Base-by-base conservation (phyloP, 2,888 invertebrate genomes). In the Cryptophagus acutangulus region DNA sequence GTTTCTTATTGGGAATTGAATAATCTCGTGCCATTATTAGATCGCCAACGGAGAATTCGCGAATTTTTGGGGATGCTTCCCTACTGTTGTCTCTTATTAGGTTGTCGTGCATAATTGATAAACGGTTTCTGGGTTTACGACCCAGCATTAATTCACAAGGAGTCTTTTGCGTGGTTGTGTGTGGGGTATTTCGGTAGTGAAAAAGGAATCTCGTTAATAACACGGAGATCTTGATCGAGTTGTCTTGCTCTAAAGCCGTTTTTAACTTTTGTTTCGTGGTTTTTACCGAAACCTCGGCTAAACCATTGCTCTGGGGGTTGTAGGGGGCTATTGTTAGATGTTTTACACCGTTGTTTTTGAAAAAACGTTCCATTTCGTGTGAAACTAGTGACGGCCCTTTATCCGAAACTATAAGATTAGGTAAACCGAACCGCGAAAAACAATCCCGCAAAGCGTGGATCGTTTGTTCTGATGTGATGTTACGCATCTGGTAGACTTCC, bases 271-370 rank as follows among this genome's bases (percentile, higher is more conserved):
- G 8, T 30, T n/a, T 30, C 9, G 6, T 8, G n/a, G n/a, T n/a
- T n/a, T n/a, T n/a, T 30, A 30, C 6, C 6, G 30, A 6, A 10
- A 9, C 10, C 10, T 30, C 30, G 12, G 30, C 30, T 30, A 6
- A 12, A 10, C 30, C 30, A 12, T 10, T 30, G 30, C 30, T 30
- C 10, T 30, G 30, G 6, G 30, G 10, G 10, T 30, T 30, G 30
- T 30, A 30, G 10, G 30, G 30, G 6, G 30, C 8, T n/a, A 30
- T 30, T 12, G 30, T 30, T 6, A 30, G 8, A 10, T 30, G 30
- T 30, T 6, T 30, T 8, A 30, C 10, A 6, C 30, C 30, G 12
- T 30, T 30, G 8, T 30, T 10, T n/a, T 9, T 8, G 6, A 30
- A 6, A 30, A 30, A 30, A 9, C 10, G 30, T 10, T 30, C 10